phyloP scores from a whole-genome alignment of 2,797 vertebrate genomes.

The Lagocephalus sceleratus region DNA sequence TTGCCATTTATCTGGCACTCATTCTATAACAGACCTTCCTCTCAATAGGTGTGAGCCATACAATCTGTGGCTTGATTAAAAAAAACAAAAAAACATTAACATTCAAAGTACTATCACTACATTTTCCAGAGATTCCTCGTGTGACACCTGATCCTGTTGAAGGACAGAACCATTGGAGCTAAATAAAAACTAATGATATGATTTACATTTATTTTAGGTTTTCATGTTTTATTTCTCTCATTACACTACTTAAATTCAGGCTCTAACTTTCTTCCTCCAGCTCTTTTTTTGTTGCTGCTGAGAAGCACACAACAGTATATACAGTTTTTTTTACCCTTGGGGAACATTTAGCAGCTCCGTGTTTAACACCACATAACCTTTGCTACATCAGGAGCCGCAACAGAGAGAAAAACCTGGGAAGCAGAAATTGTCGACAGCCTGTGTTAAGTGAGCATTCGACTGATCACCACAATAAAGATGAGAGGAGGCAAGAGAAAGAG shows the following conservation, averaged over 20 bases:
- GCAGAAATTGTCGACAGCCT: conserved; percentile 65
- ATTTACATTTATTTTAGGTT: not conserved
- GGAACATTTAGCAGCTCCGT: conserved; percentile 77
- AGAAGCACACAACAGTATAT: conserved; percentile 48
- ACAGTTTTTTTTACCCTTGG: conserved; percentile 74
- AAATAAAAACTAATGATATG: conserved; percentile 16
- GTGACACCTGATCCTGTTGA: too few species aligned
- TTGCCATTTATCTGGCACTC: not conserved
- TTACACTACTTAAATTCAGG: not conserved
- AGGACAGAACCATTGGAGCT: too few species aligned
- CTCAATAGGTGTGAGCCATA: not conserved
- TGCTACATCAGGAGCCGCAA: conserved; percentile 65
- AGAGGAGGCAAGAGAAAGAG: conserved; percentile 16
- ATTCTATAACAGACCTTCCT: not conserved
- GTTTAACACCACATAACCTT: conserved; percentile 80
- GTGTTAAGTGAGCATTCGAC: conserved; percentile 62
- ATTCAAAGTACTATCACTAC: too few species aligned
- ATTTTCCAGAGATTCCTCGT: too few species aligned
- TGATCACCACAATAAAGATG: conserved; percentile 71
- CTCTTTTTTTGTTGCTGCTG: conserved; percentile 39
- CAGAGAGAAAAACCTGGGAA: conserved; percentile 60
- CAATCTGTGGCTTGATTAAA: not conserved
- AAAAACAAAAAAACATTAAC: too few species aligned
- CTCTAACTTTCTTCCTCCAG: conserved; percentile 17
- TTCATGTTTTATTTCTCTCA: not conserved